A percentile compares a stretch with the other conserved stretches of the same genome.
Conservation (phyloP, 2,113 vertebrate genomes). For the Todiramphus chloris region DNA sequence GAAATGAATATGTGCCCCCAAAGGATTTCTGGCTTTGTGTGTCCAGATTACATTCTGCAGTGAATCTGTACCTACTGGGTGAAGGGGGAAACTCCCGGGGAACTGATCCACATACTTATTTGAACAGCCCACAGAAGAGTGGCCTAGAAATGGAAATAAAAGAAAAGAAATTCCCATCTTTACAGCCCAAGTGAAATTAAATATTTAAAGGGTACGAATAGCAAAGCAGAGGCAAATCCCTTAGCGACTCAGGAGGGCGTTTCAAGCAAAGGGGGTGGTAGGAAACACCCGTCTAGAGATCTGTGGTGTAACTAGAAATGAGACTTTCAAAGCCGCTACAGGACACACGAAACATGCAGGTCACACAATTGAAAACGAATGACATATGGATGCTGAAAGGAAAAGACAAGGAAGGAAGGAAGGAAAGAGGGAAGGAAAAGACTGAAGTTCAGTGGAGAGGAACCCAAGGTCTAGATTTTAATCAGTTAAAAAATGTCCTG, state of each 20-base stretch:
- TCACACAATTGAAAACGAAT: constrained; percentile 74
- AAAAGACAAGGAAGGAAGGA: constrained; percentile 67
- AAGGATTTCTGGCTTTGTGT: constrained; percentile 33
- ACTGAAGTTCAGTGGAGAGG: constrained; percentile 72
- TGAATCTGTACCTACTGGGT: constrained; percentile 39
- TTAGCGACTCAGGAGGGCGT: constrained; percentile 19
- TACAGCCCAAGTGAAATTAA: constrained; percentile 30
- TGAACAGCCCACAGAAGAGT: constrained; percentile 56
- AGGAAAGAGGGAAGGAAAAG: constrained; percentile 61
- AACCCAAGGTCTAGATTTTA: constrained; percentile 78
- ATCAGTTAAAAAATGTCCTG: constrained; percentile 81
- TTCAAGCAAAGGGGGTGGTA: constrained; percentile 40
- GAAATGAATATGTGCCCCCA: constrained; percentile 16
- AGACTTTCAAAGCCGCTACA: constrained; percentile 56
- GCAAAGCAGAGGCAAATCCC: constrained; percentile 52
- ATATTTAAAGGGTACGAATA: constrained; percentile 50
- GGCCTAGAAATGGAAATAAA: constrained; percentile 64
- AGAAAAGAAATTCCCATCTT: constrained; percentile 38
- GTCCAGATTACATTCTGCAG: constrained; percentile 38
- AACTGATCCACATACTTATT: constrained; percentile 49
- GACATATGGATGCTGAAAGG: constrained; percentile 73
- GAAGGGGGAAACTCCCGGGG: constrained; percentile 22
- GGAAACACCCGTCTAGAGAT: not conserved
- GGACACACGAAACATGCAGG: constrained; percentile 76
- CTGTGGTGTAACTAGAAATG: constrained; percentile 48